Evolutionary conservation across 2,113 vertebrate species (phyloP).

Genomic region (Ovibos moschatus): DNA sequence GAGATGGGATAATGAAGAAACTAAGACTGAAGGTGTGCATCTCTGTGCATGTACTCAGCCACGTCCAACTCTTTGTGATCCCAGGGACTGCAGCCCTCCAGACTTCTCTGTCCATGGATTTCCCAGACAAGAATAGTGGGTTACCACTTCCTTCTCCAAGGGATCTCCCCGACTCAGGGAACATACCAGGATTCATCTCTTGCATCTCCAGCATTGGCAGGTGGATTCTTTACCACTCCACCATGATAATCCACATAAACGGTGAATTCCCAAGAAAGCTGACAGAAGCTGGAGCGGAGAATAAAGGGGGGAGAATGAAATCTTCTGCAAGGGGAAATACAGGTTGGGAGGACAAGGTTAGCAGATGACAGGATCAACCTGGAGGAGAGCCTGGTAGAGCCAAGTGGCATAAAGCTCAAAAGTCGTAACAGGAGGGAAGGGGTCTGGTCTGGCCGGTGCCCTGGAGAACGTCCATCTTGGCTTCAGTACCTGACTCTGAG

Average conservation of each 20-base stretch:
- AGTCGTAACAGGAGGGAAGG: background rate
- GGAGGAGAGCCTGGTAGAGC: background rate
- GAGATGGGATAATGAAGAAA: background rate
- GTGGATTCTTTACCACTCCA: background rate
- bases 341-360: background rate
- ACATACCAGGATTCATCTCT: background rate
- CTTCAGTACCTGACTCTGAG: no score
- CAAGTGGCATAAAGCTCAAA: background rate
- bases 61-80: background rate
- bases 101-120: background rate
- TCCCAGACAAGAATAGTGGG: background rate
- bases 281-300: background rate
- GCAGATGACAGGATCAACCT: no score
- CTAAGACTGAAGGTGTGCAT: background rate
- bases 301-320: background rate
- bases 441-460: background rate
- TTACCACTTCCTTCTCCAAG: background rate
- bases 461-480: rapidly evolving
- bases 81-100: background rate
- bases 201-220: background rate
- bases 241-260: background rate
- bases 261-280: background rate
- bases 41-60: background rate
- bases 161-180: background rate
- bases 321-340: rapidly evolving